Evolutionary conservation across 1,140 invertebrate genomes (phyloP).

Genomic region (Lamellibrachia luymesi): DNA sequence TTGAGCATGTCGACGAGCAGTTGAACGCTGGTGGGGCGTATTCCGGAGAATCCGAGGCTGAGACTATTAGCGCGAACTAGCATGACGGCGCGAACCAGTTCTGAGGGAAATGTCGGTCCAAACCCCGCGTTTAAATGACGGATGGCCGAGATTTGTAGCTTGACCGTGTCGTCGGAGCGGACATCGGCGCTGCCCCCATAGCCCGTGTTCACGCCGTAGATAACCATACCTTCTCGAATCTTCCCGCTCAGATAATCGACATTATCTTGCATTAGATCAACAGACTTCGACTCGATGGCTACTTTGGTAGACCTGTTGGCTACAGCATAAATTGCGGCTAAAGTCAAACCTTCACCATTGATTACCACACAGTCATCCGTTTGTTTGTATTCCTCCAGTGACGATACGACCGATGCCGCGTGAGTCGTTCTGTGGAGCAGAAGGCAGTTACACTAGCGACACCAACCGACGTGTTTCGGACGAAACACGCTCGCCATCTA

Average conservation of each 20-base stretch:
- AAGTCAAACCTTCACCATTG: background rate
- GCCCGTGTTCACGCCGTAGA: constrained; percentile 29
- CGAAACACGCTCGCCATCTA: too few relatives aligned
- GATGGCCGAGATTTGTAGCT: constrained; percentile 22
- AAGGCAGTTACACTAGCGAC: too few relatives aligned
- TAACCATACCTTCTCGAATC: background rate
- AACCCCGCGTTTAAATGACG: constrained; percentile 26
- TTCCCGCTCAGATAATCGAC: constrained; percentile 16
- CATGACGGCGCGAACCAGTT: constrained; percentile 26
- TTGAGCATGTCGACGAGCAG: constrained; percentile 24
- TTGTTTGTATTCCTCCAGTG: constrained; percentile 16
- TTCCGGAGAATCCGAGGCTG: constrained; percentile 20
- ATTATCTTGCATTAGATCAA: constrained; percentile 20
- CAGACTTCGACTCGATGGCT: background rate
- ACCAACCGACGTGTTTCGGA: too few relatives aligned
- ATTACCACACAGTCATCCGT: constrained; percentile 10
- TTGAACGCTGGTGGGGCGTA: constrained; percentile 20
- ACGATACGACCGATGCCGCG: background rate
- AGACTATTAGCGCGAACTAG: constrained; percentile 27
- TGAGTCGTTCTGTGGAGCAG: background rate
- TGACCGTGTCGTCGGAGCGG: constrained; percentile 16
- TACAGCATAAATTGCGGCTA: constrained; percentile 3
- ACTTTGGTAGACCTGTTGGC: background rate
- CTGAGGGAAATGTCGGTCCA: background rate
- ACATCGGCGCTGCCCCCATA: constrained; percentile 28